Evolutionary conservation across 2,888 invertebrate genomes (phyloP).

Genomic region (Pachymerium ferrugineum): DNA sequence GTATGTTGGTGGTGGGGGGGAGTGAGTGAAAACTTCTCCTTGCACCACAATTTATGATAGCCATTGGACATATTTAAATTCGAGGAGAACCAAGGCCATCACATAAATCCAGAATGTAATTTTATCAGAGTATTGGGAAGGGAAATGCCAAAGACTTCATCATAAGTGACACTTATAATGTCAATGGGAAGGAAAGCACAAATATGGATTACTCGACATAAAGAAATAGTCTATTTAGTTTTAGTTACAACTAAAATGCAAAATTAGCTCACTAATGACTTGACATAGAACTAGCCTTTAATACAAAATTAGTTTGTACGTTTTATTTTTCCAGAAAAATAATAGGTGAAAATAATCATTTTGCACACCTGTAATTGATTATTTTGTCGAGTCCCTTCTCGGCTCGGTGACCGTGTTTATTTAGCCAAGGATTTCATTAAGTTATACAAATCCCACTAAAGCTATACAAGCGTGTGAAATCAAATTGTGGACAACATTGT

Average conservation of each 20-base stretch:
- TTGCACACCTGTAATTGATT: not conserved
- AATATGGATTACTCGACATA: no score
- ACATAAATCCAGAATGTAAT: not conserved
- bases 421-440: not conserved
- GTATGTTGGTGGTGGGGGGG: no score
- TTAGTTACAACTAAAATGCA: no score
- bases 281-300: no score
- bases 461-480: not conserved
- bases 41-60: not conserved
- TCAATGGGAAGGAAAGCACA: no score
- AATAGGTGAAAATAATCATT: no score
- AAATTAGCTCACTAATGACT: no score
- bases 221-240: no score
- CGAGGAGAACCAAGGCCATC: not conserved
- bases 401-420: not conserved
- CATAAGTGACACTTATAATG: not conserved
- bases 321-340: no score
- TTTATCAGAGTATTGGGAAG: not conserved
- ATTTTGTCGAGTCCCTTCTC: not conserved
- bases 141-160: not conserved
- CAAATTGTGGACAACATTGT: not conserved
- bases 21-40: not conserved
- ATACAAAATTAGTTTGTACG: no score
- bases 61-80: conserved; percentile 20
- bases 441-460: not conserved